Evolutionary conservation across 2,113 vertebrate genomes (phyloP).

Genomic region (Chloroceryle aenea): DNA sequence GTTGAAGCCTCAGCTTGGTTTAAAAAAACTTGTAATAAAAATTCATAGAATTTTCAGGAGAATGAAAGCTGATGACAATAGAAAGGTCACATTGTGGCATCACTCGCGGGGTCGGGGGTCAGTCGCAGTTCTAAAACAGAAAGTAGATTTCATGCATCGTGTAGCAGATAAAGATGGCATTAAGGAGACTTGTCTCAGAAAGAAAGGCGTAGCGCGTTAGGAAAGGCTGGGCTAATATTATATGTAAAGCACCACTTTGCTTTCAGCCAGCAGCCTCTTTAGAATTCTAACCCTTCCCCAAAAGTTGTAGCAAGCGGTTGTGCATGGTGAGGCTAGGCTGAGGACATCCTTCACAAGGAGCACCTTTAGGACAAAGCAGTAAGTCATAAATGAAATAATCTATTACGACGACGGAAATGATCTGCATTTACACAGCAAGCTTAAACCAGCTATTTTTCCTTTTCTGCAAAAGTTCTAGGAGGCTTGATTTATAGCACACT

Average conservation of each 20-base stretch:
- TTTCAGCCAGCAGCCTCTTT: constrained; percentile 23
- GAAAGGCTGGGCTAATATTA: constrained; percentile 57
- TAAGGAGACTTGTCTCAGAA: constrained; percentile 74
- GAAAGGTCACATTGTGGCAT: constrained; percentile 94
- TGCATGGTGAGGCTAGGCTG: neutral
- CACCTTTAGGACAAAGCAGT: constrained; percentile 33
- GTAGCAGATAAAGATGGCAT: constrained; percentile 97
- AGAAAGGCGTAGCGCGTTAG: constrained; percentile 24
- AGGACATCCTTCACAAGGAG: neutral
- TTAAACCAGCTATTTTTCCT: constrained; percentile 26
- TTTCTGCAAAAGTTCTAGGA: constrained; percentile 14
- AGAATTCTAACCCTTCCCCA: constrained; percentile 27
- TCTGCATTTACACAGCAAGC: constrained; percentile 3
- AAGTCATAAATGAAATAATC: constrained; percentile 31
- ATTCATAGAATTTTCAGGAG: constrained; percentile 98
- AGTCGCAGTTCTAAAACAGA: constrained; percentile 89
- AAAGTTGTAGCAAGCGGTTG: neutral
- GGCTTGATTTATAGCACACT: constrained; percentile 36
- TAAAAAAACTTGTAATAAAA: constrained; percentile 93
- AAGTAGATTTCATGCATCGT: constrained; percentile 96
- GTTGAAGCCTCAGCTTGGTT: constrained; percentile 85
- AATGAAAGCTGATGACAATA: constrained; percentile 92
- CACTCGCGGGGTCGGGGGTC: constrained; percentile 87
- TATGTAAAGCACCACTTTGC: constrained; percentile 54
- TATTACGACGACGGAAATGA: neutral